Evolutionary conservation across 2,797 vertebrate genomes (phyloP), one percentile per base, ranked within the genome.

Genomic region (Meda fulgida): DNA sequence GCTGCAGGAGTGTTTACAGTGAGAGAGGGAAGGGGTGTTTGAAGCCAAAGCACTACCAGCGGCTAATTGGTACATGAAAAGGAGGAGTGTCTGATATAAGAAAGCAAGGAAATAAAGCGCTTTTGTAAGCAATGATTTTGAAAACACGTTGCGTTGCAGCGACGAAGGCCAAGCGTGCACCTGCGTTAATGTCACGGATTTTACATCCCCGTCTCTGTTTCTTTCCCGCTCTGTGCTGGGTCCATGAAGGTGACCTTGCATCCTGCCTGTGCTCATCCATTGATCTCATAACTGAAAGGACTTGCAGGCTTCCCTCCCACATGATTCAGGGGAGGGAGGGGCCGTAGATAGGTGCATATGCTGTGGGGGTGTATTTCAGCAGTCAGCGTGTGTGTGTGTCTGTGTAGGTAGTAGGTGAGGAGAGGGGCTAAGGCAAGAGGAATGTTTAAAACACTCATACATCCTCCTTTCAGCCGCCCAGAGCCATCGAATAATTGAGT

Each of bases 201-300:
- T 46, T 69, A 36, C 63, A n/a, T 83, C 18, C 60, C 34, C 29
- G 26, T 70, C 36, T 75, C 58, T 72, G 29, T 71, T 40, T 78
- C 63, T 80, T 67, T 66, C 43, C 26, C 67, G 5, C 76, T 63
- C 48, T 69, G 48, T 23, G 14, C 55, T 43, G 48, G 55, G 67
- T 87, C 67, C 66, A 71, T 92, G 86, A 91, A 92, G 89, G 90
- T 92, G 91, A 92, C 89, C 90, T 92, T 92, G 91, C 67, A 78
- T 89, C 83, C 88, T 81, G 88, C 76, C 76, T 87, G 88, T 65
- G 84, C 88, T 91, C 84, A 84, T 88, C 80, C 84, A 90, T 90
- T 88, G 87, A 91, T 91, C 80, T 66, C 78, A 79, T 89, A 63
- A 58, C 87, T 85, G 81, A 85, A 87, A 89, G 82, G 85, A 90